Conservation (phyloP, 2,113 vertebrate genomes). For the Lepidothrix coronata region DNA sequence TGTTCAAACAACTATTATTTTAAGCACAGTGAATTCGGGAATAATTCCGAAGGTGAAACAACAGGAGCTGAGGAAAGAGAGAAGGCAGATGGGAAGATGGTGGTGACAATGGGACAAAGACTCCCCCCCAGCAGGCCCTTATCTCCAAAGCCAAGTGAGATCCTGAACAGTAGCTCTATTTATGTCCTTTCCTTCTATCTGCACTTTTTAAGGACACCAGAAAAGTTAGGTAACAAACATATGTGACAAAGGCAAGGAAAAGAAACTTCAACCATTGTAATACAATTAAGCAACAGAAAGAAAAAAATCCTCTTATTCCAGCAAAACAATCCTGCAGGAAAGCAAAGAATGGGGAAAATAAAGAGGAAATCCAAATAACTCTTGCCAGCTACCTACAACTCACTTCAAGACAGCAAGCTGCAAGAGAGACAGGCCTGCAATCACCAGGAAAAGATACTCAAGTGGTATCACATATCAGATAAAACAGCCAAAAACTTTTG, state of each 20-base stretch:
- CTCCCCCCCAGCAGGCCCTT: background rate
- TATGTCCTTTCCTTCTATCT: background rate
- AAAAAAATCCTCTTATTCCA: background rate
- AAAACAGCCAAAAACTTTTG: background rate
- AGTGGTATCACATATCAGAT: background rate
- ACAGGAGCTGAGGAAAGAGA: background rate
- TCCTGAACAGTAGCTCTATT: background rate
- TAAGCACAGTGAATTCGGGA: constrained; percentile 12
- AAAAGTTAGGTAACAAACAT: background rate
- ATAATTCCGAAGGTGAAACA: background rate
- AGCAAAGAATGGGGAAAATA: background rate
- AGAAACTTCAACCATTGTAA: background rate
- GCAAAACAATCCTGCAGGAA: background rate
- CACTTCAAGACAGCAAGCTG: background rate
- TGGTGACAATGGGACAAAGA: background rate
- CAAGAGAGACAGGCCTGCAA: background rate
- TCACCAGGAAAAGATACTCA: background rate
- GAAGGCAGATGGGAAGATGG: background rate
- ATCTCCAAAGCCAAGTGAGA: background rate
- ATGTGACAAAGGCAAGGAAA: background rate
- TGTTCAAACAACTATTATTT: constrained; percentile 45
- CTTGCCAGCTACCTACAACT: background rate
- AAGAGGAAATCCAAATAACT: background rate
- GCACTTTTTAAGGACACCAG: background rate
- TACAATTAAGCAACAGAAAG: background rate